Conservation (phyloP, 2,888 invertebrate species). For the Rhodophaea formosa region DNA sequence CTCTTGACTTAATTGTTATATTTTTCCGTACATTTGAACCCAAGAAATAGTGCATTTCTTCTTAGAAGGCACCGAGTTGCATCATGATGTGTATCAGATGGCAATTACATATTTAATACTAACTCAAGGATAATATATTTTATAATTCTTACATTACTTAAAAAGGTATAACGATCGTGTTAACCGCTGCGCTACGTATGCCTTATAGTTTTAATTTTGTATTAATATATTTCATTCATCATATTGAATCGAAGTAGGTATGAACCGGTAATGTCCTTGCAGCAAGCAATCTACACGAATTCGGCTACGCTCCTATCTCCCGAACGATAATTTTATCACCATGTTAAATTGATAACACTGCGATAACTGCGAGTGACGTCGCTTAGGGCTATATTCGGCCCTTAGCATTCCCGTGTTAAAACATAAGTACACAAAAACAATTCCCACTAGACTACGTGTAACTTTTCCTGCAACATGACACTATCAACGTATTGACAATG, state of each 20-base stretch:
- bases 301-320: constrained; percentile 43
- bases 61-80: too few relatives aligned
- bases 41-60: too few relatives aligned
- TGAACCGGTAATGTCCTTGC: constrained; percentile 4
- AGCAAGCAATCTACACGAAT: constrained; percentile 22
- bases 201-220: too few relatives aligned
- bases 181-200: too few relatives aligned
- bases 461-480: constrained; percentile 24
- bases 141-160: too few relatives aligned
- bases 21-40: too few relatives aligned
- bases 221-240: too few relatives aligned
- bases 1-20: too few relatives aligned
- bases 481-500: constrained; percentile 49
- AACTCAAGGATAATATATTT: too few relatives aligned
- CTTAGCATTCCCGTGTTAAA: constrained; percentile 8
- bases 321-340: constrained; percentile 58
- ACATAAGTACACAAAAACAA: not conserved
- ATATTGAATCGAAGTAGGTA: not conserved
- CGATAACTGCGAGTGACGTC: constrained; percentile 55
- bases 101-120: too few relatives aligned
- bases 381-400: constrained; percentile 18
- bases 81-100: too few relatives aligned
- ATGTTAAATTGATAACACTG: constrained; percentile 52
- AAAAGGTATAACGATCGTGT: too few relatives aligned
- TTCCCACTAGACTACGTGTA: constrained; percentile 15